Conservation (phyloP, 2,797 vertebrate genomes). For the Gallirallus australis region DNA sequence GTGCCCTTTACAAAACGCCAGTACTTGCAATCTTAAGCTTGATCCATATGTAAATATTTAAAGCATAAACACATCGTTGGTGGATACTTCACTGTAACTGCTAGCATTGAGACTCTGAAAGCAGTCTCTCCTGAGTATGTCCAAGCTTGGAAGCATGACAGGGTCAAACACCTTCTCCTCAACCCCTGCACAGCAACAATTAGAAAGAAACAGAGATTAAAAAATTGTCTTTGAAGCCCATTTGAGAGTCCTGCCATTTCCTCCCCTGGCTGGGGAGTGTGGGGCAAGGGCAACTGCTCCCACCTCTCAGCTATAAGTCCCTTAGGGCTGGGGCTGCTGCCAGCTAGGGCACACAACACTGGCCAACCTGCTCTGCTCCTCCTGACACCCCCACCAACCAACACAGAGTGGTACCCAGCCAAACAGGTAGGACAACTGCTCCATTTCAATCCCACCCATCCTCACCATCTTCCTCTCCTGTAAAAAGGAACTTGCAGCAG, state of each 20-base stretch:
- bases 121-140: neutral
- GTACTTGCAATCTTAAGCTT: slow-evolving; percentile 4
- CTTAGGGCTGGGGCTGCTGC: neutral
- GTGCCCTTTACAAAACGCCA: neutral
- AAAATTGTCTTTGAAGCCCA: neutral
- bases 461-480: neutral
- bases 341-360: accelerated
- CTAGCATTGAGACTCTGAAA: neutral
- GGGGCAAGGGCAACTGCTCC: neutral
- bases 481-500: neutral
- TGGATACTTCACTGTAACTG: slow-evolving; percentile 11
- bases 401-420: accelerated
- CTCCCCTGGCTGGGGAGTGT: neutral
- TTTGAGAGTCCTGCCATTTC: neutral
- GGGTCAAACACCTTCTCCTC: neutral
- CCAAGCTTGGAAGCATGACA: neutral
- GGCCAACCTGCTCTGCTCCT: accelerated
- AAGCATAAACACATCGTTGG: neutral
- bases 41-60: neutral
- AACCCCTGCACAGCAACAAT: accelerated
- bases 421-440: neutral
- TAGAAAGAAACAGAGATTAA: neutral
- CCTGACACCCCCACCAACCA: accelerated
- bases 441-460: neutral
- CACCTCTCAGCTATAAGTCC: neutral